Conservation (phyloP, 2,797 vertebrate genomes). For the Botia kubotai region DNA sequence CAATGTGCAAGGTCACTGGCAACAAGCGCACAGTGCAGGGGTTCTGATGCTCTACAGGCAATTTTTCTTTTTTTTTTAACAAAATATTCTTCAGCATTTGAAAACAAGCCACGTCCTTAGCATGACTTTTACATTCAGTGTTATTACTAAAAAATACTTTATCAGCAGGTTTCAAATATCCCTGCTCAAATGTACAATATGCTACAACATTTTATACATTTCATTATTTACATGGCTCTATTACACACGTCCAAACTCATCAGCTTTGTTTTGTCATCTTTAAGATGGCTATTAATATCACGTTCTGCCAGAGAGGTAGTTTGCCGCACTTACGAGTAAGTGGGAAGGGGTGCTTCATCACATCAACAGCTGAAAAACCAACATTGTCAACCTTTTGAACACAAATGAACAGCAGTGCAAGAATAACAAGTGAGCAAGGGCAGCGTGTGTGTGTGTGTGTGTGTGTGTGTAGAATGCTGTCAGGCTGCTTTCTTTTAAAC, state of each 20-base stretch:
- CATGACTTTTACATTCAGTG: conserved; percentile 93
- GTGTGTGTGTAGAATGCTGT: conserved; percentile 65
- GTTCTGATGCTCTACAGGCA: conserved; percentile 72
- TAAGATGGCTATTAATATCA: conserved; percentile 73
- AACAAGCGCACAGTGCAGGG: conserved; percentile 81
- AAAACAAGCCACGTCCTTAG: conserved; percentile 82
- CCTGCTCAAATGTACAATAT: conserved; percentile 94
- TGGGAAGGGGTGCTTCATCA: conserved; percentile 69
- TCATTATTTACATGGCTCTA: conserved; percentile 96
- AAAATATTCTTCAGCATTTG: conserved; percentile 85
- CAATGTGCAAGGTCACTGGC: conserved; percentile 82
- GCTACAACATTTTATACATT: conserved; percentile 93
- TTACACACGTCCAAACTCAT: conserved; percentile 72
- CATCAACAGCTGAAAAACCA: conserved; percentile 67
- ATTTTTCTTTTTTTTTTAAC: conserved; percentile 75
- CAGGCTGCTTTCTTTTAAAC: conserved; percentile 60
- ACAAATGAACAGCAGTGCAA: conserved; percentile 77
- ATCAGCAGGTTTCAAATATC: conserved; percentile 83
- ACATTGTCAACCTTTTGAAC: conserved; percentile 65
- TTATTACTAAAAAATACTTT: conserved; percentile 97
- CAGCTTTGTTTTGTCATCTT: conserved; percentile 75
- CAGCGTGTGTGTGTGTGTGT: conserved; percentile 67
- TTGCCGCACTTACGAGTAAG: conserved; percentile 61
- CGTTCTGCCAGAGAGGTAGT: conserved; percentile 72
- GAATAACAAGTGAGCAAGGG: conserved; percentile 66